Evolutionary conservation across 2,113 vertebrate genomes (phyloP).

Genomic region (Nyctereutes procyonoides): DNA sequence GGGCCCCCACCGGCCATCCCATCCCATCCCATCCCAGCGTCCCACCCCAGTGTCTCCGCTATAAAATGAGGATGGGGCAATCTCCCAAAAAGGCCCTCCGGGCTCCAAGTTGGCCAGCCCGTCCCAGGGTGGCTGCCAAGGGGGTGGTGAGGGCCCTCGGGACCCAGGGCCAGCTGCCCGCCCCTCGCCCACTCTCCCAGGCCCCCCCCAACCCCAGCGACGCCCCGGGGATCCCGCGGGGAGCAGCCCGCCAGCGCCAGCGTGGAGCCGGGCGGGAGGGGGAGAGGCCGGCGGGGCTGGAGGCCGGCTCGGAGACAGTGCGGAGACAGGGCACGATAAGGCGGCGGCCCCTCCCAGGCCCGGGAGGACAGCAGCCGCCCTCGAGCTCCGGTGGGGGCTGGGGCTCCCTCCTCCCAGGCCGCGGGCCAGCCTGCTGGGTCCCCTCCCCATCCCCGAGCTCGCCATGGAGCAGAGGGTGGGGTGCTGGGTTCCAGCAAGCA

Average conservation of each 20-base stretch:
- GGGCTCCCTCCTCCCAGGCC: not conserved
- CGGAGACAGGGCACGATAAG: conserved; percentile 69
- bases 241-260: conserved; percentile 68
- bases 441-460: not conserved
- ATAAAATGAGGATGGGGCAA: not conserved
- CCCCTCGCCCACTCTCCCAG: not conserved
- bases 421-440: not conserved
- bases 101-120: not conserved
- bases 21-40: too few relatives aligned
- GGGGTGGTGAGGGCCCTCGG: not conserved
- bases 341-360: conserved; percentile 44
- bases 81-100: not conserved
- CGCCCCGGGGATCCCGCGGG: conserved; percentile 24
- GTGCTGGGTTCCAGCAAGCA: not conserved
- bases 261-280: conserved; percentile 35
- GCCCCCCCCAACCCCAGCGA: not conserved
- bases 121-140: not conserved
- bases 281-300: conserved; percentile 55
- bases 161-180: not conserved
- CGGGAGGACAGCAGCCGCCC: conserved; percentile 44
- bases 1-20: not conserved
- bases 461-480: not conserved
- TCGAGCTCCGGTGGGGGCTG: conserved; percentile 55
- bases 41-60: not conserved
- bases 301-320: conserved; percentile 54